A percentile compares a stretch with the other conserved stretches of the same genome.
Evolutionary conservation across 2,113 vertebrate genomes (phyloP).

Genomic region (Vidua chalybeata): DNA sequence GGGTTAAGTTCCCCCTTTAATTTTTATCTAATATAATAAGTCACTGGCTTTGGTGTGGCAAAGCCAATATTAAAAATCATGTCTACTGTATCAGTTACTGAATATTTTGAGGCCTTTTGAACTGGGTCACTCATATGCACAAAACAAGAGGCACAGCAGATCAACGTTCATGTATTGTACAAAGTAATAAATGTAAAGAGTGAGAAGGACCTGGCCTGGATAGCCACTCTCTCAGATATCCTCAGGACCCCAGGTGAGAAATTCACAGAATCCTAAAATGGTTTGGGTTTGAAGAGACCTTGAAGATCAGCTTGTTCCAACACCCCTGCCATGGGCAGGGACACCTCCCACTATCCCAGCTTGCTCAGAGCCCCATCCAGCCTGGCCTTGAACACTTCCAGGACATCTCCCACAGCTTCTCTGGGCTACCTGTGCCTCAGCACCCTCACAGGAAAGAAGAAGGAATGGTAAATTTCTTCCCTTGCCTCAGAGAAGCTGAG

Average conservation of each 20-base stretch:
- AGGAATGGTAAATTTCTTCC: background rate
- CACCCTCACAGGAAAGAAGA: background rate
- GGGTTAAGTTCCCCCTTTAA: background rate
- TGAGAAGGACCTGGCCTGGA: background rate
- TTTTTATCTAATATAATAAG: background rate
- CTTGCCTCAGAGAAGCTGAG: background rate
- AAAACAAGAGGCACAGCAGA: background rate
- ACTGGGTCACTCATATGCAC: background rate
- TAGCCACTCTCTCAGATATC: background rate
- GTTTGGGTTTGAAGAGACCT: background rate
- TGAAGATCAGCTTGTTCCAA: background rate
- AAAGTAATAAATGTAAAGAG: background rate
- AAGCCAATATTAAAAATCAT: background rate
- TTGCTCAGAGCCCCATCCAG: background rate
- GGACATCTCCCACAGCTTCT: background rate
- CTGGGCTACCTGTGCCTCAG: background rate
- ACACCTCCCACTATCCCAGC: background rate
- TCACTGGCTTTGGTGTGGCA: background rate
- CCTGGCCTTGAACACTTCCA: background rate
- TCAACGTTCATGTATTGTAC: background rate
- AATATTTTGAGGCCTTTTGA: background rate
- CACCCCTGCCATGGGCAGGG: background rate
- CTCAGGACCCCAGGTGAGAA: background rate
- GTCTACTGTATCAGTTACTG: background rate
- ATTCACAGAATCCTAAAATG: background rate